Conservation (phyloP, 2,888 invertebrate species). For the Acanthococcus lagerstroemiae region DNA sequence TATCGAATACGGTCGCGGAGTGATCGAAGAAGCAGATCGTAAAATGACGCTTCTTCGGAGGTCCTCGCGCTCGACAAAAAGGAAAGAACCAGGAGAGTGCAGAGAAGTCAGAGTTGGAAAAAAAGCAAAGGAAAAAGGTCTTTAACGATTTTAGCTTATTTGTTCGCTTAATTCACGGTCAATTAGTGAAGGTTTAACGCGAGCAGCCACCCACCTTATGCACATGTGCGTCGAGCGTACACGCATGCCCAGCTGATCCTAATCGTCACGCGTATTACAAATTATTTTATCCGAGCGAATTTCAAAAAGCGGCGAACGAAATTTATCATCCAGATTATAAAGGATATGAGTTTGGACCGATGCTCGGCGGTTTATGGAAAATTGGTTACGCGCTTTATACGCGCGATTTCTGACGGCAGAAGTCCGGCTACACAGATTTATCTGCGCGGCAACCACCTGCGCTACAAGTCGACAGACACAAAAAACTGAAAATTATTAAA, state of each 20-base stretch:
- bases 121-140: constrained; percentile 1
- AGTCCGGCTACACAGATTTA: constrained; percentile 16
- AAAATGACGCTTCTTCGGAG: not conserved
- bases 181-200: constrained; percentile 19
- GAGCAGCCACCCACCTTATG: constrained; percentile 16
- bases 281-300: constrained; percentile 21
- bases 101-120: not conserved
- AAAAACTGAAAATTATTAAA: not conserved
- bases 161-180: constrained; percentile 26
- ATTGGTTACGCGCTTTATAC: constrained; percentile 20
- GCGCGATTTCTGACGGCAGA: constrained; percentile 22
- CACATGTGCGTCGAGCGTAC: constrained; percentile 4
- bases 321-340: constrained; percentile 25
- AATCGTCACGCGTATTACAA: constrained; percentile 24
- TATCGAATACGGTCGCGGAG: no score
- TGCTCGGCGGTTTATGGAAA: constrained; percentile 26
- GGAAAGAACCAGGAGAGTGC: no score
- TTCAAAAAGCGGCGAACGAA: constrained; percentile 12
- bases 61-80: no score
- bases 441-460: not conserved
- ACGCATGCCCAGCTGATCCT: constrained; percentile 26
- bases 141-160: constrained; percentile 27
- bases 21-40: no score
- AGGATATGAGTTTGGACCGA: constrained; percentile 10
- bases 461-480: not conserved